These are phyloP conservation scores for Thunnus thynnus DNA, from an alignment of 2,113 vertebrate species.

Conservation along the genomic window DNA sequence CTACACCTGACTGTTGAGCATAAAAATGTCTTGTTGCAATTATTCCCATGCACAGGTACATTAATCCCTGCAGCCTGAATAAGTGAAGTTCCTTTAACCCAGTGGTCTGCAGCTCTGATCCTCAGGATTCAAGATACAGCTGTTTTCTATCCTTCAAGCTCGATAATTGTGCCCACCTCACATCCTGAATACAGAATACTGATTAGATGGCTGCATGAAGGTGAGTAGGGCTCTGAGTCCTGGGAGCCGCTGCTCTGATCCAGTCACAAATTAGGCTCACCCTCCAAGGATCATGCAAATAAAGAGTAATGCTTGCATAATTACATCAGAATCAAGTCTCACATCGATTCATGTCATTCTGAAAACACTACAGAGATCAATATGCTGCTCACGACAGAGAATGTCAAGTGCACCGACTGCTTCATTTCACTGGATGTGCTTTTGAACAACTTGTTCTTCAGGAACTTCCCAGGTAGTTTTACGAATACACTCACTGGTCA, in stretches of 20 bases:
- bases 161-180: constrained; percentile 19
- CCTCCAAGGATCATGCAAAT: not conserved
- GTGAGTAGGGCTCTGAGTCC: not conserved
- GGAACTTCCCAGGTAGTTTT: constrained; percentile 17
- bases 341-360: not conserved
- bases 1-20: not conserved
- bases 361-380: not conserved
- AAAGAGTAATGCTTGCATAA: constrained; percentile 4
- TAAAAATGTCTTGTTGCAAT: not conserved
- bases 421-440: not conserved
- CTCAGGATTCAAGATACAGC: not conserved
- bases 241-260: not conserved
- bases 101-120: constrained; percentile 10
- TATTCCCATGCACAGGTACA: not conserved
- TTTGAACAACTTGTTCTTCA: constrained; percentile 19
- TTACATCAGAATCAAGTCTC: not conserved
- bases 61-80: constrained; percentile 18
- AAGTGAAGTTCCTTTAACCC: not conserved
- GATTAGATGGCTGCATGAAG: constrained; percentile 1
- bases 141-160: not conserved
- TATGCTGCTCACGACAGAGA: not conserved
- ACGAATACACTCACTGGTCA: not conserved
- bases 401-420: constrained; percentile 9
- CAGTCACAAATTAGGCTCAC: too few species aligned
- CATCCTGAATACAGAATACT: constrained; percentile 5